phyloP scores from a whole-genome alignment of 2,113 vertebrate species.

The Oxyruncus cristatus region DNA sequence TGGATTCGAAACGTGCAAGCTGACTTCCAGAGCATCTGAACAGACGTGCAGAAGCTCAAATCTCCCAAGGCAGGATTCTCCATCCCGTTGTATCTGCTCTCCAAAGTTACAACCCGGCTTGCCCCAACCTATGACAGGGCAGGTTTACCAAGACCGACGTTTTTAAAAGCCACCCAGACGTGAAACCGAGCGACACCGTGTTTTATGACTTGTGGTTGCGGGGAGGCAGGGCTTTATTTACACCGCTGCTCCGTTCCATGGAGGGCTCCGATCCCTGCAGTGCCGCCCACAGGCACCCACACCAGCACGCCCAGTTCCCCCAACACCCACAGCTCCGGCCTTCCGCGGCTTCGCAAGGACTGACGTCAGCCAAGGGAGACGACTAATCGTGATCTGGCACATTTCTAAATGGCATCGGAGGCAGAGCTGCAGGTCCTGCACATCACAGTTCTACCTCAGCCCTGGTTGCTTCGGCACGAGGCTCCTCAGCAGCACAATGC shows the following conservation, averaged over 20 bases:
- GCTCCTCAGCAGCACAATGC: background rate
- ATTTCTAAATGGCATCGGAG: conserved; percentile 61
- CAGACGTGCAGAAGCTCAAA: background rate
- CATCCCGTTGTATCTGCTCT: background rate
- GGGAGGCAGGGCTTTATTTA: background rate
- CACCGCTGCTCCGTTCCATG: background rate
- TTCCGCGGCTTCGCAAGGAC: background rate
- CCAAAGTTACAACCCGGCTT: background rate
- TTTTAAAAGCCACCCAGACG: background rate
- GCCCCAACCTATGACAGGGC: background rate
- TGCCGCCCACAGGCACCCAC: conserved; percentile 3
- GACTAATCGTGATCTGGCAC: conserved; percentile 25
- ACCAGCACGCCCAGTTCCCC: background rate
- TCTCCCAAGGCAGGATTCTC: background rate
- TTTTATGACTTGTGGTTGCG: background rate
- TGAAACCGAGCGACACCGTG: background rate
- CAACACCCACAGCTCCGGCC: background rate
- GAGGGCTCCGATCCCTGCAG: background rate
- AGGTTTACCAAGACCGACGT: background rate
- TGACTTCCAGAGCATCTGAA: background rate
- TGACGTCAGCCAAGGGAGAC: background rate
- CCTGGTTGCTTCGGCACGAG: background rate
- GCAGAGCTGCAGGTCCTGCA: background rate
- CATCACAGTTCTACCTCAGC: background rate
- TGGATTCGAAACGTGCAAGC: background rate